These are phyloP conservation scores for Astropecten irregularis DNA, from an alignment of 53 echinoderm and acorn worm genomes.

Conservation along the genomic window DNA sequence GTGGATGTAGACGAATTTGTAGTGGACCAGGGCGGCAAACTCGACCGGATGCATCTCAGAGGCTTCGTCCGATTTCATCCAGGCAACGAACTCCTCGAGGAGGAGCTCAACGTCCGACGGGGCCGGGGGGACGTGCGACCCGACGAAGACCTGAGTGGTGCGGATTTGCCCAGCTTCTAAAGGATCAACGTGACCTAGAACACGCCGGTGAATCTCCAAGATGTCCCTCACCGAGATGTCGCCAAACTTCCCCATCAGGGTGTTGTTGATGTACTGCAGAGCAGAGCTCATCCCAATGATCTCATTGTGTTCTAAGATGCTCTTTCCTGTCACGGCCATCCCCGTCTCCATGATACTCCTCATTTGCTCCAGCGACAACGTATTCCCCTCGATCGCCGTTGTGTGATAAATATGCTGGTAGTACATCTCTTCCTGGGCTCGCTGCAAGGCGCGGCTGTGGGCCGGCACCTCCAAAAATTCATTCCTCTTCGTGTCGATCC, in stretches of 20 bases:
- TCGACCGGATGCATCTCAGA: constrained; percentile 82
- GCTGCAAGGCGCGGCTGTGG: constrained; percentile 76
- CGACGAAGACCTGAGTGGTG: constrained; percentile 92
- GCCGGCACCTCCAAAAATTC: constrained; percentile 67
- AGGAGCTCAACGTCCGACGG: constrained; percentile 71
- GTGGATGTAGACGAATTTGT: constrained; percentile 91
- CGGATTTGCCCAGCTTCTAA: constrained; percentile 84
- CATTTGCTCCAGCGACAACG: constrained; percentile 88
- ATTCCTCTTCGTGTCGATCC: constrained; percentile 73
- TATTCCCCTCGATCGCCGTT: constrained; percentile 96
- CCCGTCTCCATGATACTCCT: constrained; percentile 91
- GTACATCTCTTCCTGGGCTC: constrained; percentile 85
- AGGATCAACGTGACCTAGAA: constrained; percentile 85
- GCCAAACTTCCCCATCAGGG: constrained; percentile 80
- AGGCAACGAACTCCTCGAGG: constrained; percentile 80
- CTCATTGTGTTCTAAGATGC: constrained; percentile 95
- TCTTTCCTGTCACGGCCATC: constrained; percentile 85
- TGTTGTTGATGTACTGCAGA: constrained; percentile 87
- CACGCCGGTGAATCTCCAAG: constrained; percentile 85
- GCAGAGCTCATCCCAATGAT: constrained; percentile 84
- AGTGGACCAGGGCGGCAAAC: constrained; percentile 91
- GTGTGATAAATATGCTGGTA: constrained; percentile 97
- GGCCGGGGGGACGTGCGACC: constrained; percentile 85
- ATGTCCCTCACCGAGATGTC: constrained; percentile 79
- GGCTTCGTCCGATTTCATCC: constrained; percentile 90